Percentiles rank a stretch among this genome's conserved stretches.
phyloP scores from a whole-genome alignment of 2,797 vertebrate species.

The Hypotaenidia philippensis region DNA sequence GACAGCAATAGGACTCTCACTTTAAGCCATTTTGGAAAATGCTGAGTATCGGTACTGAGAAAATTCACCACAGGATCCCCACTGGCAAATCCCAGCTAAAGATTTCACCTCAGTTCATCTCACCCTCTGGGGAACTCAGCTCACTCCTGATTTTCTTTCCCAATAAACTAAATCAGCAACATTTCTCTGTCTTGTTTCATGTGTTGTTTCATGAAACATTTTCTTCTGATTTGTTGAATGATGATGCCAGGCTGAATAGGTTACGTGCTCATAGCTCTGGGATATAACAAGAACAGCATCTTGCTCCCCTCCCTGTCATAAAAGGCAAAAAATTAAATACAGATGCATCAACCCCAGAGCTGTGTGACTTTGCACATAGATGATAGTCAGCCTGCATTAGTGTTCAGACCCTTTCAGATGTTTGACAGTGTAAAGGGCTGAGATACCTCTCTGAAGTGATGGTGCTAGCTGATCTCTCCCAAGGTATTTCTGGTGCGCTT shows the following conservation, averaged over 20 bases:
- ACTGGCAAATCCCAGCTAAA: constrained; percentile 25
- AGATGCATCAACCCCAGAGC: constrained; percentile 26
- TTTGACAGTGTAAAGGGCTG: neutral
- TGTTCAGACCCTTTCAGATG: neutral
- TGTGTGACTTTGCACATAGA: neutral
- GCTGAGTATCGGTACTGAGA: constrained; percentile 29
- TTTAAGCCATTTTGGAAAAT: constrained; percentile 46
- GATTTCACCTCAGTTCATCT: constrained; percentile 49
- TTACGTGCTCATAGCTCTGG: constrained; percentile 6
- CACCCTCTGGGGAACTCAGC: neutral
- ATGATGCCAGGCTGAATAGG: neutral
- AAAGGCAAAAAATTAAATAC: constrained; percentile 33
- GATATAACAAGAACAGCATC: neutral
- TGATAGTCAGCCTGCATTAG: neutral
- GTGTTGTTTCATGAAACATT: constrained; percentile 11
- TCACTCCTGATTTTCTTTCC: constrained; percentile 45
- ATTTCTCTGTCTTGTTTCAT: constrained; percentile 14
- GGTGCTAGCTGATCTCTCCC: neutral
- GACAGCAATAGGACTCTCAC: constrained; percentile 28
- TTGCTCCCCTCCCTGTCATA: constrained; percentile 3
- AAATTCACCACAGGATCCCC: constrained; percentile 19
- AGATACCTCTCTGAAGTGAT: neutral
- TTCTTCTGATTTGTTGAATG: constrained; percentile 19
- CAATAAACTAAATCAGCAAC: constrained; percentile 70
- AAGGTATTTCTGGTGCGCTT: neutral